A percentile compares a stretch with the other conserved stretches of the same genome.
Evolutionary conservation across 2,888 invertebrate species (phyloP).

Genomic region (Aporophyla lueneburgensis): DNA sequence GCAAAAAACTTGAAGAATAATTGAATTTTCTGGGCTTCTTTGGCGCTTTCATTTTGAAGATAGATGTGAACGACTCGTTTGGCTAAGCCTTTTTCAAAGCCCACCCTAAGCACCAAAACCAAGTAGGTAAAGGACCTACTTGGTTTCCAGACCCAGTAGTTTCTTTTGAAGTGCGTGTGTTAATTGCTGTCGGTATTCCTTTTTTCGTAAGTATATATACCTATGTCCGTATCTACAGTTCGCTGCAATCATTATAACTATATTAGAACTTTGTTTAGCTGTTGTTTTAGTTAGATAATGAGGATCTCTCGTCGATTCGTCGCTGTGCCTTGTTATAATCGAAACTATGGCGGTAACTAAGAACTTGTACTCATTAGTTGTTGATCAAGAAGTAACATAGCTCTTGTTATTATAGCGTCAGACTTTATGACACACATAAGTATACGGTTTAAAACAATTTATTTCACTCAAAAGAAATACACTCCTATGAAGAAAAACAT

Average conservation of each 20-base stretch:
- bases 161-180: not conserved
- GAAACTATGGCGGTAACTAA: conserved; percentile 3
- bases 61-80: not conserved
- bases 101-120: not conserved
- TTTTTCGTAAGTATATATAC: not conserved
- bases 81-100: not conserved
- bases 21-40: too few species aligned
- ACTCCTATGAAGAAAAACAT: too few species aligned
- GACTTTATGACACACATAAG: not conserved
- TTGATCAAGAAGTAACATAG: conserved; percentile 18
- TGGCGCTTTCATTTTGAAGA: not conserved
- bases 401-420: not conserved
- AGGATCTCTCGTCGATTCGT: not conserved
- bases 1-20: too few species aligned
- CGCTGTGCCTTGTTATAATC: conserved; percentile 13
- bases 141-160: not conserved
- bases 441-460: too few species aligned
- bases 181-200: not conserved
- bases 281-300: conserved; percentile 50
- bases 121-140: not conserved
- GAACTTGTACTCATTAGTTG: conserved; percentile 26
- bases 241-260: conserved; percentile 45
- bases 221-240: not conserved
- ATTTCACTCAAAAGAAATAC: too few species aligned
- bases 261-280: conserved; percentile 40